Conservation (phyloP, 1,140 invertebrate genomes). For the Drosophila rufa region DNA sequence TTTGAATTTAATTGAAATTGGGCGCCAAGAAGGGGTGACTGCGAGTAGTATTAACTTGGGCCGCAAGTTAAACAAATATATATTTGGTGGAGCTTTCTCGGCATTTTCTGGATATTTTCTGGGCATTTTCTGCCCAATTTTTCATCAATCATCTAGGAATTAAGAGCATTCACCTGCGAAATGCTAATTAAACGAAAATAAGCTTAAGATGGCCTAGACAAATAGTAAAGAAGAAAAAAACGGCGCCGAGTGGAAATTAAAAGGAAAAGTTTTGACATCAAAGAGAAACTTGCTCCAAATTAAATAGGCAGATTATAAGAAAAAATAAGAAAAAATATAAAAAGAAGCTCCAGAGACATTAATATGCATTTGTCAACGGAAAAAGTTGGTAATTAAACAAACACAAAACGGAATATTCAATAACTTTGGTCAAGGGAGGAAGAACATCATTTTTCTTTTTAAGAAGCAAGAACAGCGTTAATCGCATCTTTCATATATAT, state of each 20-base stretch:
- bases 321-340: slow-evolving; percentile 35
- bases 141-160: slow-evolving; percentile 16
- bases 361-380: slow-evolving; percentile 66
- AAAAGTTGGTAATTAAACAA: slow-evolving; percentile 83
- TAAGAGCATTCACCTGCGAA: slow-evolving; percentile 42
- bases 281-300: slow-evolving; percentile 73
- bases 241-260: slow-evolving; percentile 49
- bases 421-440: slow-evolving; percentile 49
- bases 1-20: slow-evolving; percentile 61
- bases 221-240: slow-evolving; percentile 51
- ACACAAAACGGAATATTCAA: slow-evolving; percentile 82
- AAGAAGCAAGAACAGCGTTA: slow-evolving; percentile 60
- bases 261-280: slow-evolving; percentile 75
- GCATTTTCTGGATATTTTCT: not conserved
- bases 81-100: too few species aligned
- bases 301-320: slow-evolving; percentile 77
- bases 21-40: not conserved
- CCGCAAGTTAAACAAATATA: too few species aligned
- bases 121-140: not conserved
- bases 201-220: slow-evolving; percentile 55
- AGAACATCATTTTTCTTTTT: slow-evolving; percentile 12
- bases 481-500: slow-evolving; percentile 59
- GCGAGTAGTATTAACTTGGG: not conserved
- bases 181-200: slow-evolving; percentile 74
- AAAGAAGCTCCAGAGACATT: slow-evolving; percentile 37